Evolutionary conservation across 2,113 vertebrate species (phyloP), one percentile per base, ranked within the genome.

Genomic region (Pipra filicauda): DNA sequence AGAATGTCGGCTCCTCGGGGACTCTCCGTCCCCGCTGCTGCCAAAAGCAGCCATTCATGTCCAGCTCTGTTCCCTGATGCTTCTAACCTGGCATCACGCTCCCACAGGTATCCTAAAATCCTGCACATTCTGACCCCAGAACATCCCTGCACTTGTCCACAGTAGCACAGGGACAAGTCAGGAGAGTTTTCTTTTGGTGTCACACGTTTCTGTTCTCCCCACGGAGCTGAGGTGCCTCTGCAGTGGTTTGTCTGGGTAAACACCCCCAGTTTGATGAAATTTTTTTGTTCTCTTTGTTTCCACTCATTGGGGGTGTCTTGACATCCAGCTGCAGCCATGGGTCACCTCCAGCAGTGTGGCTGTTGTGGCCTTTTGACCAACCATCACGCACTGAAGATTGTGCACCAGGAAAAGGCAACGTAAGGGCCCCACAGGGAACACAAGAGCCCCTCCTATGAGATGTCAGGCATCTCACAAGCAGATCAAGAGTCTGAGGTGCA

Each of bases 1-100:
- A 52, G 67, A 89, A 78, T 21, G 61, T 27, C 0, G 0, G n/a
- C 8, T 85, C 52, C 35, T 22, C 4, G 2, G 61, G 44, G 51
- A 71, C 55, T 24, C 59, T 37, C 24, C 0, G 2, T 51, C 43
- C 57, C 30, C 14, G 10, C 35, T 8, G 11, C 70, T 57, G 31
- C 37, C 71, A 35, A 77, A 48, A 58, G n/a, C 43, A 78, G 61
- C 21, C 43, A 11, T 41, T 75, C 49, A 76, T 48, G 57, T 59
- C 35, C 7, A 3, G 30, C 11, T 82, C 66, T 23, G 0, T 12
- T 72, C 15, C 35, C 23, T 2, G 3, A 1, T 20, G 54, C 41
- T 72, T 48, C 73, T 43, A 54, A 19, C 30, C 15, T 8, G 19
- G n/a, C 15, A 52, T 15, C 18, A 4, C 3, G 5, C 8, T 74